phyloP scores from a whole-genome alignment of 1,140 invertebrate genomes.

The Drosophila mauritiana region DNA sequence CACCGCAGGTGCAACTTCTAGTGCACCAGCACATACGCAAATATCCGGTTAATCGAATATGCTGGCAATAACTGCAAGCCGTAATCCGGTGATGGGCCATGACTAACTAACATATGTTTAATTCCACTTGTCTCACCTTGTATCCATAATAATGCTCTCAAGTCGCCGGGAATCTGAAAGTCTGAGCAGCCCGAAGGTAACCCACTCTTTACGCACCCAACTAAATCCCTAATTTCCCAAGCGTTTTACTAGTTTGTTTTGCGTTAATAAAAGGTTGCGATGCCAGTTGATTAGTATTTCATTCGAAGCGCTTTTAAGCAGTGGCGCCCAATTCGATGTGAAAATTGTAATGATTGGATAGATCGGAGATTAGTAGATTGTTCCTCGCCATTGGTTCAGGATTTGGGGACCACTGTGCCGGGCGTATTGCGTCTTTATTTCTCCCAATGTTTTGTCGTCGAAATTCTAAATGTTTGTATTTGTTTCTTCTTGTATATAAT shows the following conservation, averaged over 20 bases:
- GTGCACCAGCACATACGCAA: background rate
- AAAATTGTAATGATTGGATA: background rate
- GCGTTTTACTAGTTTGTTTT: constrained; percentile 8
- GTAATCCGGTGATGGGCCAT: constrained; percentile 25
- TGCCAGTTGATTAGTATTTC: constrained; percentile 6
- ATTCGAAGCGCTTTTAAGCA: constrained; percentile 20
- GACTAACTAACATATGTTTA: constrained; percentile 28
- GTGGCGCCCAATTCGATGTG: constrained; percentile 35
- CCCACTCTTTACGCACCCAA: constrained; percentile 6
- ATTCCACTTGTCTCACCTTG: constrained; percentile 6
- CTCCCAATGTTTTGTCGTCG: background rate
- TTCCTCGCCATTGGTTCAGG: background rate
- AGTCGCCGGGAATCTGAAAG: constrained; percentile 4
- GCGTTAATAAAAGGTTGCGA: constrained; percentile 48
- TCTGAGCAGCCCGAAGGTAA: constrained; percentile 44
- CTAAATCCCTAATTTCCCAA: background rate
- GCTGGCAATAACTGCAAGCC: background rate
- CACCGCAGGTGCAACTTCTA: constrained; percentile 66
- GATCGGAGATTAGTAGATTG: background rate
- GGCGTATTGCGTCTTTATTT: constrained; percentile 55
- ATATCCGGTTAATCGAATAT: background rate
- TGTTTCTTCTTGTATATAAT: background rate
- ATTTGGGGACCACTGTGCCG: constrained; percentile 46
- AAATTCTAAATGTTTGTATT: background rate
- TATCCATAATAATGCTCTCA: constrained; percentile 10